Base-by-base conservation (phyloP, 2,888 invertebrate species). In the Girardia tigrina region DNA sequence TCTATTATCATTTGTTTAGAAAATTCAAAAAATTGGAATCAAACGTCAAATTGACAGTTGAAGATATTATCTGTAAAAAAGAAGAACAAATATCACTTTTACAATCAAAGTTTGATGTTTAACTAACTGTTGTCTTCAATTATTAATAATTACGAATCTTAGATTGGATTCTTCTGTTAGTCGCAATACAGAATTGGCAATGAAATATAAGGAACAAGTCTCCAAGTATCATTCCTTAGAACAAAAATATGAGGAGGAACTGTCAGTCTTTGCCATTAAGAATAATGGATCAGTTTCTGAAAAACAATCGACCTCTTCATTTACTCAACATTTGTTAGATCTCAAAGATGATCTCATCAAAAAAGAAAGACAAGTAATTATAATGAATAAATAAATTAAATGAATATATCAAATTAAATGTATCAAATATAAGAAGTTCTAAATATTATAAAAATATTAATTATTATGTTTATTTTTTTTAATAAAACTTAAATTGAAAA, bases 41-140 rank as follows among this genome's bases (percentile, higher is more conserved):
- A 27, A 82, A 84, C 82, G 82, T 85, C 81, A 82, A 84, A 76
- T 84, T 83, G 28, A 82, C 83, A 0, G 78, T 84, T 73, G 83
- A 83, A 78, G 81, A 82, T 71, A 81, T 81, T 71, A 79, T 82
- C 72, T 81, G 82, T 71, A 81, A 84, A 36, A 83, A 84, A 77
- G 83, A 85, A 72, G 83, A 85, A 78, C 84, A 84, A 77, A 85
- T 85, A 29, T 56, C 56, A 4, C n/a, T 4, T 8, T 56, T 56
- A n/a, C 56, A 56, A n/a, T 12, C 56, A 6, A 56, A 56, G 56
- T 56, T 8, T 6, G n/a, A 56, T 16, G 4, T 56, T 56, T 20
- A 12, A n/a, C n/a, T n/a, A n/a, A n/a, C n/a, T n/a, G n/a, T 36
- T 12, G 8, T 36, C 8, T 36, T 36, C 8, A 12, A 36, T 36